Conservation (phyloP, 1,140 invertebrate species). For the Macrocentrus cingulum region DNA sequence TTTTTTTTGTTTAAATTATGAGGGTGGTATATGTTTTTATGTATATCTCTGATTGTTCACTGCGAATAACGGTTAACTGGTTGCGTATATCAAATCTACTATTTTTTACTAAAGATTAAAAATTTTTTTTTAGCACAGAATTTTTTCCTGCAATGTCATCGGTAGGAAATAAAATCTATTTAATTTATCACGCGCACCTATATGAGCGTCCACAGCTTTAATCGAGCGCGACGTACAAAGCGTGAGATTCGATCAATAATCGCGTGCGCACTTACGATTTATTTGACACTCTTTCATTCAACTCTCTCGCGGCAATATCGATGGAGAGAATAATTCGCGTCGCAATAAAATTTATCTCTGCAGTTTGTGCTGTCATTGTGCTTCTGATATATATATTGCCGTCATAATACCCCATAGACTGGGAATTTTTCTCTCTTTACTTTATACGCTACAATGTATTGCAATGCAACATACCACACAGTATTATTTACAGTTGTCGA, state of each 20-base stretch:
- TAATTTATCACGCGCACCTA: constrained; percentile 9
- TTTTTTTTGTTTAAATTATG: too few species aligned
- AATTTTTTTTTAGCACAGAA: too few species aligned
- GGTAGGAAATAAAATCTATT: too few species aligned
- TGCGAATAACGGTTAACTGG: too few species aligned
- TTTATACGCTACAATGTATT: too few species aligned
- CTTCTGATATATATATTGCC: constrained; percentile 10
- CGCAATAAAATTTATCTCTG: constrained; percentile 29
- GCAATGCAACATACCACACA: too few species aligned
- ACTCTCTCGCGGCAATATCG: constrained; percentile 2
- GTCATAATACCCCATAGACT: not conserved
- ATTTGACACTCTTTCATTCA: constrained; percentile 1
- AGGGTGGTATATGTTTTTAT: too few species aligned
- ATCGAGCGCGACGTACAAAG: constrained; percentile 7
- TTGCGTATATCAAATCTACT: too few species aligned
- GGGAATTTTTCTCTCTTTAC: not conserved
- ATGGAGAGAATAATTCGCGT: constrained; percentile 20
- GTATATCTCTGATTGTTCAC: too few species aligned
- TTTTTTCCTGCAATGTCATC: not conserved
- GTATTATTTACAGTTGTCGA: too few species aligned
- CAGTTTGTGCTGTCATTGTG: constrained; percentile 13
- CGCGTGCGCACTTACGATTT: constrained; percentile 4
- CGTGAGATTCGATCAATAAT: constrained; percentile 8
- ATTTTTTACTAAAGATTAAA: too few species aligned
- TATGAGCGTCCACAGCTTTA: not conserved